Percentiles rank a stretch among this genome's conserved stretches.
These are phyloP conservation scores for Canis aureus DNA, from an alignment of 2,113 vertebrate species.

Conservation along the genomic window DNA sequence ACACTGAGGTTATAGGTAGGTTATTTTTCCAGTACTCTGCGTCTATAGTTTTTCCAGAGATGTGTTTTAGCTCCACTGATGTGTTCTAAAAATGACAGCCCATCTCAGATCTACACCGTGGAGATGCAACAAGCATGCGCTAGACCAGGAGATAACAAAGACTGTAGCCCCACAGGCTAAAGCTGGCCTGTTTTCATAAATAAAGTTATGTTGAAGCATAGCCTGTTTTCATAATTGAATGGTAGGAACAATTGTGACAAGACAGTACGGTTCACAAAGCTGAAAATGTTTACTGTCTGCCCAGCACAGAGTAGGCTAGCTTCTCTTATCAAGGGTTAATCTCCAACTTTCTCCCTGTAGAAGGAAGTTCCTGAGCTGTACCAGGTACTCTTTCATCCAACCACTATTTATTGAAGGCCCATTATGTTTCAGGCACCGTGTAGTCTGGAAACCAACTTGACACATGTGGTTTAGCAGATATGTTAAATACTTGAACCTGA, in stretches of 20 bases:
- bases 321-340: background rate
- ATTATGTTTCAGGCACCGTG: background rate
- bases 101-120: background rate
- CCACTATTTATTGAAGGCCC: constrained; percentile 2
- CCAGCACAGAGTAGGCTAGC: background rate
- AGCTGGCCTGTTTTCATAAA: background rate
- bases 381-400: background rate
- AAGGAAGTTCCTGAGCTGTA: background rate
- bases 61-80: background rate
- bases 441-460: constrained; percentile 29
- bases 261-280: background rate
- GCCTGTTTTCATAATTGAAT: background rate
- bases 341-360: constrained; percentile 26
- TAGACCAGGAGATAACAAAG: background rate
- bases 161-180: background rate
- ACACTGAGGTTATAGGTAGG: background rate
- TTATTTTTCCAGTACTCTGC: background rate
- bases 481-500: background rate
- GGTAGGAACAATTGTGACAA: background rate
- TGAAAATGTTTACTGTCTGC: background rate
- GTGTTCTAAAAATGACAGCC: background rate
- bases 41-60: background rate
- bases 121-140: background rate
- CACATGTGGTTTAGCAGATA: constrained; percentile 49
- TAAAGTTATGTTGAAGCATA: background rate